These are phyloP conservation scores for Calonectris borealis DNA, from an alignment of 2,113 vertebrate species.

Conservation along the genomic window DNA sequence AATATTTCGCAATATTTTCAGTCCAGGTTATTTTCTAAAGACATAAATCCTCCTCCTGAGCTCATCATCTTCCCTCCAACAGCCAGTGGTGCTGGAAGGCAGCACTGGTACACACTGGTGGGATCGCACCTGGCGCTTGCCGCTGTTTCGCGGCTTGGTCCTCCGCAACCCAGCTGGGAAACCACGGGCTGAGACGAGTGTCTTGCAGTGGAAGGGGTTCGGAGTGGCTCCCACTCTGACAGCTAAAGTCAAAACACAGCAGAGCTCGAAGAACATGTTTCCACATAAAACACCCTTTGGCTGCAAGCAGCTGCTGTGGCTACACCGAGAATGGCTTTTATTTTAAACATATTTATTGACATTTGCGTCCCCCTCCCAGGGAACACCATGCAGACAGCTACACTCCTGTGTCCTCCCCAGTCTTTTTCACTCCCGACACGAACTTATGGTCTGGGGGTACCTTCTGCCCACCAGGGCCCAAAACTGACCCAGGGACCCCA, in stretches of 20 bases:
- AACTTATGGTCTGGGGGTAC: fast-evolving
- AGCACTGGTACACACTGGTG: neutral
- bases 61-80: neutral
- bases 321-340: neutral
- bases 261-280: neutral
- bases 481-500: neutral
- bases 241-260: neutral
- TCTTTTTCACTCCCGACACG: fast-evolving
- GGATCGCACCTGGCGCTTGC: neutral
- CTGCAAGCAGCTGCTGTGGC: neutral
- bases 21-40: neutral
- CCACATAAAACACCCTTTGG: neutral
- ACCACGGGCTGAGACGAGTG: fast-evolving
- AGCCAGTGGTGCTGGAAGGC: neutral
- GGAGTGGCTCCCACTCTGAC: neutral
- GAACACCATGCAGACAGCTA: neutral
- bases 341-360: neutral
- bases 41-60: neutral
- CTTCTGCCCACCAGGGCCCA: neutral
- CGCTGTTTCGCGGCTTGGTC: fast-evolving
- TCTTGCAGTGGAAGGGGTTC: neutral
- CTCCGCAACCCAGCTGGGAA: neutral
- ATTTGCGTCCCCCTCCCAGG: neutral
- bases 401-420: neutral
- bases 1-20: neutral